Base-by-base conservation (phyloP, 2,888 invertebrate species). In the Himalopsyche anomala region DNA sequence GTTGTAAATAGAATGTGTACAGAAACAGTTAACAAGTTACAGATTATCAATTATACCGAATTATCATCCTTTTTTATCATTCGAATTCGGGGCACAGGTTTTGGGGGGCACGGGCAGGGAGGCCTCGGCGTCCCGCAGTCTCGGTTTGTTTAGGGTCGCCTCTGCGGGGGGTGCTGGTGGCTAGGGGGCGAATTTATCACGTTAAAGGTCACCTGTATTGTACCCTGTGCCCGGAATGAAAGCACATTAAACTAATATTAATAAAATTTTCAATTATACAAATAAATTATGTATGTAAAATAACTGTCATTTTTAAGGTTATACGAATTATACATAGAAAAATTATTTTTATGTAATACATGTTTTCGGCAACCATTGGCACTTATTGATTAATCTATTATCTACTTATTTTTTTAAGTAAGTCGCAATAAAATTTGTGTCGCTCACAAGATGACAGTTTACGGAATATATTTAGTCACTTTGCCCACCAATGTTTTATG, bases 81-180 rank as follows among this genome's bases (percentile, higher is more conserved):
- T 74, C 6, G 28, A 74, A 74, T 74, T 74, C 28, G 74, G 19
- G 74, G 74, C 36, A 74, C 36, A 74, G 74, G 74, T 15, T 28
- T 9, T 54, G 55, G 79, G 82, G 74, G 90, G 90, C 90, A 90
- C 90, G 90, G 90, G 90, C 90, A 91, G 92, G 91, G 36, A 51
- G 51, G 74, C 28, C 36, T 91, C 91, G 93, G 92, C 91, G 92
- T 91, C 92, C 93, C 92, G 93, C 93, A 91, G 93, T 93, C 93
- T 93, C 92, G 91, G 92, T 88, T 87, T 93, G 92, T 91, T 92
- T 92, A 92, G 92, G 92, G 91, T 89, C 88, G 88, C 82, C 86
- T 74, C 89, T 85, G 89, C 91, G 88, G 91, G 87, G 90, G 91
- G 91, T 91, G 91, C 90, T 74, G 74, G 74, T 74, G 91, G 91